Conservation (phyloP, 2,888 invertebrate species). For the Epistrophella euchroma region DNA sequence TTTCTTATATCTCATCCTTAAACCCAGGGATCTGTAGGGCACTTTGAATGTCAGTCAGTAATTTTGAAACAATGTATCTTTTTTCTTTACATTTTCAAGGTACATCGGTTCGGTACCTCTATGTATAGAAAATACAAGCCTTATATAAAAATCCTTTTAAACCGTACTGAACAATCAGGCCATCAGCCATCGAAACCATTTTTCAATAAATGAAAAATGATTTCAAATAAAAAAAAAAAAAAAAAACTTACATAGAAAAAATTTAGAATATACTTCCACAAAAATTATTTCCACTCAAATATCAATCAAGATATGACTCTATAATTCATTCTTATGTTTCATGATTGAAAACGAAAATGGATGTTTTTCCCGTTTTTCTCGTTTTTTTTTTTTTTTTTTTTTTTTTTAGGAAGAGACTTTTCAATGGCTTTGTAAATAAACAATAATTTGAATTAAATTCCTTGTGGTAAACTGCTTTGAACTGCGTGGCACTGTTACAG, state of each 20-base stretch:
- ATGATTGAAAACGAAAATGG: slow-evolving; percentile 10
- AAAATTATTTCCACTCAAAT: slow-evolving; percentile 58
- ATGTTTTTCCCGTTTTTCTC: not conserved
- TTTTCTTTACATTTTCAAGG: not conserved
- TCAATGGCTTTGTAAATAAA: slow-evolving; percentile 47
- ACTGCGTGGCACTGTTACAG: not conserved
- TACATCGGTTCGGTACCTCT: not conserved
- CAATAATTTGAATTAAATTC: slow-evolving; percentile 39
- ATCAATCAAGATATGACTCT: slow-evolving; percentile 58
- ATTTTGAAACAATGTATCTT: not conserved
- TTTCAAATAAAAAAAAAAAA: slow-evolving; percentile 26
- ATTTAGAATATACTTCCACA: not conserved
- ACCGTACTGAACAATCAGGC: slow-evolving; percentile 2
- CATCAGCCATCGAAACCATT: slow-evolving; percentile 19
- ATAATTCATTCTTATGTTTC: slow-evolving; percentile 49
- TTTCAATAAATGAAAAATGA: slow-evolving; percentile 38
- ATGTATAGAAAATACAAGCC: not conserved
- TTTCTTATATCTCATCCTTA: slow-evolving; percentile 11
- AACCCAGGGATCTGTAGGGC: not conserved
- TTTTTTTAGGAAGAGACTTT: slow-evolving; percentile 12
- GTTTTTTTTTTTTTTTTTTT: not conserved
- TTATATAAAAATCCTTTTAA: not conserved
- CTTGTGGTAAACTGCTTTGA: slow-evolving; percentile 20
- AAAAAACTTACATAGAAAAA: slow-evolving; percentile 3
- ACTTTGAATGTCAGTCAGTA: slow-evolving; percentile 16